Base-by-base conservation (phyloP, 2,113 vertebrate genomes). In the Epinephelus moara region DNA sequence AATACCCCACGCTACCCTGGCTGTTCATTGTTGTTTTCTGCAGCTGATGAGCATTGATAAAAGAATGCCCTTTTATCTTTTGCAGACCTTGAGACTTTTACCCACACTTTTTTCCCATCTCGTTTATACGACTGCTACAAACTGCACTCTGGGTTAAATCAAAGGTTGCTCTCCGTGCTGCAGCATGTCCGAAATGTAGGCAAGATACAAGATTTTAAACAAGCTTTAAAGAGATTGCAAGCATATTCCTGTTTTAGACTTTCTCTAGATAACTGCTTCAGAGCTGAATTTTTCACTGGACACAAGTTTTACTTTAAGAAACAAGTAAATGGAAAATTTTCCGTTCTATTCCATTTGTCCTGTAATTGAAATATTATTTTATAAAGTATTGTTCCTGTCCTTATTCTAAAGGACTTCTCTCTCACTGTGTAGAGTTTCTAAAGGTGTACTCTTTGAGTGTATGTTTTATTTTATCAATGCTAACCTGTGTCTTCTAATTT, bases 101-200 rank as follows among this genome's bases (percentile, higher is more conserved):
- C 75, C 33, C 23, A 47, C 42, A 42, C 42, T 72, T 84, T 80
- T 8, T 64, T 81, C 27, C 53, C 3, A 69, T 73, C 63, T 60
- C 72, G 56, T 80, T 82, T 73, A 60, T 78, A 56, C 23, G 23
- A 9, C 30, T 42, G 40, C 27, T 66, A 64, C 40, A 74, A 59
- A 49, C 56, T n/a, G n/a, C 60, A 56, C 57, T 56, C 25, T 52
- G 66, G 68, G 18, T 62, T 66, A 37, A 76, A 80, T 85, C 77
- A 67, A 53, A 85, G 33, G 76, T 30, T 49, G 56, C 52, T 10
- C 53, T 64, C 18, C 4, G 7, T 37, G 33, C 40, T 64, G 55
- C 56, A 37, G 27, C 40, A 3, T 7, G 37, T 78, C 59, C 56
- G 78, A 70, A 64, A 70, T 47, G 30, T 25, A 60, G 60, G 12